These are phyloP conservation scores for Ciconia stormi DNA, from an alignment of 2,113 vertebrate genomes.

Conservation along the genomic window DNA sequence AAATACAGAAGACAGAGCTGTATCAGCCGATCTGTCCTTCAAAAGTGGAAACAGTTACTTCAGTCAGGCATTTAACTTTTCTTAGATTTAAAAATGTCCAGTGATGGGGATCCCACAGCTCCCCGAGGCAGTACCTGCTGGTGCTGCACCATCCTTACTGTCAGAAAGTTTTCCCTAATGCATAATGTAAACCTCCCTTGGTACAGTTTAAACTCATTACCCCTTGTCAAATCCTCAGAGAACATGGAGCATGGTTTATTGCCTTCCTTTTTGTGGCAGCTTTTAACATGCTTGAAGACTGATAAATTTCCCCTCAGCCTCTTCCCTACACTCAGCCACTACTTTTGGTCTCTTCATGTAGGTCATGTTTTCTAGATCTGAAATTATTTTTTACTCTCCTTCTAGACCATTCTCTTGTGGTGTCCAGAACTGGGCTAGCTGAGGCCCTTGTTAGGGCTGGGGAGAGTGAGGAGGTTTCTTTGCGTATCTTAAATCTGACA, in stretches of 20 bases:
- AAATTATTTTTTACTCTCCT: background rate
- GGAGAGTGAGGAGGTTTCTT: background rate
- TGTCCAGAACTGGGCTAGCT: background rate
- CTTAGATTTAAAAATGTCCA: background rate
- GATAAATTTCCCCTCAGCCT: background rate
- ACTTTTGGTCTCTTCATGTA: background rate
- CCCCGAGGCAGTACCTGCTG: background rate
- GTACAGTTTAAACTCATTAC: slow-evolving; percentile 5
- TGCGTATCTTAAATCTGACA: background rate
- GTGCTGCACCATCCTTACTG: background rate
- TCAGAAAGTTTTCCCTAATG: background rate
- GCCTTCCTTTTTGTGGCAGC: background rate
- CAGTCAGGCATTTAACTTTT: background rate
- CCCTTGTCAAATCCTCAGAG: background rate
- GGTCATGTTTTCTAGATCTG: background rate
- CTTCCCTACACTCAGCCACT: background rate
- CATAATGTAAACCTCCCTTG: background rate
- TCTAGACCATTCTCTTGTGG: background rate
- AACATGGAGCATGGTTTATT: background rate
- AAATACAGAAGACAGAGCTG: background rate
- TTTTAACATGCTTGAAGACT: background rate
- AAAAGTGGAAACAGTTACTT: background rate
- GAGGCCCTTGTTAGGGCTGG: background rate
- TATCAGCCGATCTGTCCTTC: background rate
- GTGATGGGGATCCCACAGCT: background rate